These are phyloP conservation scores for Heliocidaris erythrogramma DNA, from an alignment of 35 echinoderm and acorn worm species.

Conservation along the genomic window DNA sequence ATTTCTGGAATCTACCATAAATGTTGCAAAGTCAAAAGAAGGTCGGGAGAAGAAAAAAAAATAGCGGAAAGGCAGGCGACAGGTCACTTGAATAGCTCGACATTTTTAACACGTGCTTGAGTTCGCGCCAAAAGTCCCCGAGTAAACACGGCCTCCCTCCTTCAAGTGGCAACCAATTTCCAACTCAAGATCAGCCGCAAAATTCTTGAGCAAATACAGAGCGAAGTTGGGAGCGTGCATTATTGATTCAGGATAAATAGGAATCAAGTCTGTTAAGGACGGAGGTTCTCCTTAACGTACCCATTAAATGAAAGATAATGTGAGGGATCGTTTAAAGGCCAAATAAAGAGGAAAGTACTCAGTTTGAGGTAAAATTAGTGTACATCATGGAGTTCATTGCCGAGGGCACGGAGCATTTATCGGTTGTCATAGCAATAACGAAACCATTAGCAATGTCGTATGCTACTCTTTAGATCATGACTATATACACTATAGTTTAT, in stretches of 20 bases:
- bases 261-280: neutral
- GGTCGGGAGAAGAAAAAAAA: neutral
- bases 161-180: neutral
- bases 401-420: neutral
- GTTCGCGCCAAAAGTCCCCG: neutral
- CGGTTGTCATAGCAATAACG: neutral
- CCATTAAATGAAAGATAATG: neutral
- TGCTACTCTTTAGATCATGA: neutral
- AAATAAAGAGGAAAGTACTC: neutral
- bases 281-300: neutral
- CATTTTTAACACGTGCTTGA: conserved; percentile 8
- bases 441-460: neutral
- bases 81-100: neutral
- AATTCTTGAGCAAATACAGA: conserved; percentile 24
- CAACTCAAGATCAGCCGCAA: neutral
- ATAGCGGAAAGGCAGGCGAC: neutral
- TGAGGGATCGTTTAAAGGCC: neutral
- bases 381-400: neutral
- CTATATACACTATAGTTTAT: neutral
- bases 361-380: neutral
- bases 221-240: neutral
- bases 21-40: neutral
- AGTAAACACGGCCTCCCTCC: neutral
- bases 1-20: neutral
- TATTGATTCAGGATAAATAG: conserved; percentile 45